Base-by-base conservation (phyloP, 2,888 invertebrate genomes). In the Cyrtodaria siliqua region DNA sequence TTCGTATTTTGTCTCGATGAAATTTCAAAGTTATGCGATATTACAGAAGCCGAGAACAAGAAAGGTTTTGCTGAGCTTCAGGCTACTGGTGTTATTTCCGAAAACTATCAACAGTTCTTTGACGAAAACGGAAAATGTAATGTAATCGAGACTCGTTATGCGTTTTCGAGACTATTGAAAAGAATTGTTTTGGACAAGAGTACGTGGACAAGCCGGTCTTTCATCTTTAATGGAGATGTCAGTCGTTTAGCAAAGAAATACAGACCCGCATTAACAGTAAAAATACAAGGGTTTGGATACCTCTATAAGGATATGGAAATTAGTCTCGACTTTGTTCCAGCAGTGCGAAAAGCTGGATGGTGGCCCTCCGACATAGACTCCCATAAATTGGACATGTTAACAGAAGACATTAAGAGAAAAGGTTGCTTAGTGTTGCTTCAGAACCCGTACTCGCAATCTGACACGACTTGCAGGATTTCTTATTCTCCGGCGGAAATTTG, bases 281-380 rank as follows among this genome's bases (percentile, higher is more conserved):
- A 50, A 9, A 20, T 49, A 49, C 26, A 52, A 2, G 49, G 62
- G 62, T 23, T 62, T 8, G 50, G 62, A 9, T 49, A 29, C 23
- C 18, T 40, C 2, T 62, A 62, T 38, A 62, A 50, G 38, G 52
- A 62, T 38, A 29, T 50, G 50, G 49, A 49, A 8, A 62, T 62
- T n/a, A 62, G 62, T 29, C 12, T 62, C 12, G 62, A 62, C 52
- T 16, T 62, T 38, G 62, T 50, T 23, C 62, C 62, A 20, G 62
- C 62, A 3, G 52, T 62, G 14, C 49, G 62, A 23, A 49, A 50
- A 29, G 8, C 20, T 16, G 62, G 62, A 9, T 62, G 62, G 62
- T 62, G 62, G 62, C 50, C 62, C 18, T 27, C 33, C 18, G 38
- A 49, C 40, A 62, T 24, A 18, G 52, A 62, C 23, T 1, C 50